A percentile compares a stretch with the other conserved stretches of the same genome.
Evolutionary conservation across 2,113 vertebrate genomes (phyloP).

Genomic region (Phalacrocorax carbo): DNA sequence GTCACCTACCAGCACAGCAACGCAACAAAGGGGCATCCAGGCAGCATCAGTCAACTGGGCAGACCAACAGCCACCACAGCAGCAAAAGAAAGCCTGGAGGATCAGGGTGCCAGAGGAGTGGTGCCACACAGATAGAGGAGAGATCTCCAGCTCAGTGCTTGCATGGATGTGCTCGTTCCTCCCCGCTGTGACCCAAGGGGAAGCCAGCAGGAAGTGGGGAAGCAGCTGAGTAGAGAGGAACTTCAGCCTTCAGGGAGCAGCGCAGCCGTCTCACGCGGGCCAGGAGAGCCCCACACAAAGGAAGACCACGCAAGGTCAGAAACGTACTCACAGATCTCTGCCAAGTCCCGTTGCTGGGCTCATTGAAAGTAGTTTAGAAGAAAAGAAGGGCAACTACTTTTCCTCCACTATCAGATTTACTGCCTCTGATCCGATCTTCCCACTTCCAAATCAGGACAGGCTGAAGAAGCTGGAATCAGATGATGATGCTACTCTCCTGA

Average conservation of each 20-base stretch:
- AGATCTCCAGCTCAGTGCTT: not conserved
- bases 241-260: not conserved
- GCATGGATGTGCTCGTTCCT: not conserved
- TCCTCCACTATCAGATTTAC: not conserved
- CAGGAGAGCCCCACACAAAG: not conserved
- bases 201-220: not conserved
- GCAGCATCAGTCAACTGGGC: not conserved
- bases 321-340: not conserved
- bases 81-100: not conserved
- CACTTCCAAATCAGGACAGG: conserved; percentile 47
- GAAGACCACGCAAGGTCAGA: not conserved
- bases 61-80: not conserved
- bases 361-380: conserved; percentile 29
- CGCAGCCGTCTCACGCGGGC: rapidly evolving
- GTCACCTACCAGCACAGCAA: not conserved
- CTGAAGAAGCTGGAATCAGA: conserved; percentile 44
- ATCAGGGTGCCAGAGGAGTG: not conserved
- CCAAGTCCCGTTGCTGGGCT: not conserved
- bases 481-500: not conserved
- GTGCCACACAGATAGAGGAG: not conserved
- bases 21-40: rapidly evolving
- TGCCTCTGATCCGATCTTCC: conserved; percentile 21
- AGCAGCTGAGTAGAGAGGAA: not conserved
- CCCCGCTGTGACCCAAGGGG: not conserved
- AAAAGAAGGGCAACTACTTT: not conserved